These are phyloP conservation scores for Gavialis gangeticus DNA, from an alignment of 2,113 vertebrate species.

Conservation along the genomic window DNA sequence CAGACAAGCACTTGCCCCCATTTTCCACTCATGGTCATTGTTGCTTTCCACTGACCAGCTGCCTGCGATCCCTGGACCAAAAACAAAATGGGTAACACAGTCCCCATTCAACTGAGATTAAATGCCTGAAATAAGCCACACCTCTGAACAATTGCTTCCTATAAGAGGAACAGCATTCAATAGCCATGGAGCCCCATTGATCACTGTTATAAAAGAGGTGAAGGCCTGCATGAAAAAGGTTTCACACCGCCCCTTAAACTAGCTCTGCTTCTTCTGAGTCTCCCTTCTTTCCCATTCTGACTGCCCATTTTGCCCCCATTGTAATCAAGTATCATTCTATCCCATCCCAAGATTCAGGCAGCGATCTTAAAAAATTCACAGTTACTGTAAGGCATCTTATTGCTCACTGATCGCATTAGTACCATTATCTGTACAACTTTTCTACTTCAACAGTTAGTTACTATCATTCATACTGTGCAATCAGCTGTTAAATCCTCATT, in stretches of 20 bases:
- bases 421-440: conserved; percentile 53
- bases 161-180: conserved; percentile 68
- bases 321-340: not conserved
- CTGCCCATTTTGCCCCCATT: not conserved
- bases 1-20: conserved; percentile 26
- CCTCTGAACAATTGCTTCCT: conserved; percentile 78
- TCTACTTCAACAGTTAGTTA: conserved; percentile 75
- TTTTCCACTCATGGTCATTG: conserved; percentile 65
- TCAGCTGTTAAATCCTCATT: conserved; percentile 85
- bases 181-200: conserved; percentile 73
- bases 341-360: not conserved
- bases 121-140: conserved; percentile 80
- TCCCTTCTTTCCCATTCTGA: not conserved
- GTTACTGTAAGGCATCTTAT: not conserved
- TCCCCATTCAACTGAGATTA: conserved; percentile 76
- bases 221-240: conserved; percentile 30
- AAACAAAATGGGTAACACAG: conserved; percentile 79
- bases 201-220: conserved; percentile 61
- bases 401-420: conserved; percentile 1
- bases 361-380: not conserved
- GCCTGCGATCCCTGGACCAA: conserved; percentile 67
- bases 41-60: conserved; percentile 80
- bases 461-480: conserved; percentile 82
- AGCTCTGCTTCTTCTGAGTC: not conserved
- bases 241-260: not conserved